Conservation (phyloP, 2,888 invertebrate species). For the Drosophila imparisetae region DNA sequence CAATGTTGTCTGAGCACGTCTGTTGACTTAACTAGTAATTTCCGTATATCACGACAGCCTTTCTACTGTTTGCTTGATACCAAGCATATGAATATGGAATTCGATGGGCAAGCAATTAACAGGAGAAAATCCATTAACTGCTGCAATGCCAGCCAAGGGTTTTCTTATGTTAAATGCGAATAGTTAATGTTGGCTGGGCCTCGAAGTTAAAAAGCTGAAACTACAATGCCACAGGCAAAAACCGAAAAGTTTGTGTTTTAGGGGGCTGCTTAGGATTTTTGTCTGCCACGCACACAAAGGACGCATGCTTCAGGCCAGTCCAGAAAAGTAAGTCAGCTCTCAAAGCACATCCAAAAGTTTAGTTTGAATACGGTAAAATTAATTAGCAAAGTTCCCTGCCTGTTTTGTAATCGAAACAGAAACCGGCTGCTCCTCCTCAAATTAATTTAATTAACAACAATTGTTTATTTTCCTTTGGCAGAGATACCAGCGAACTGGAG, state of each 20-base stretch:
- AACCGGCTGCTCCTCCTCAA: conserved; percentile 24
- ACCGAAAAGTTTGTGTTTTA: background rate
- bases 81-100: conserved; percentile 4
- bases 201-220: conserved; percentile 22
- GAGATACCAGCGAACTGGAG: conserved; percentile 90
- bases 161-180: conserved; percentile 1
- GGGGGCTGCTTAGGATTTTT: background rate
- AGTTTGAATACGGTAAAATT: conserved; percentile 51
- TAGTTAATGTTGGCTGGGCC: background rate
- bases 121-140: conserved; percentile 34
- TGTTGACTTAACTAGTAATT: conserved; percentile 1
- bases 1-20: conserved; percentile 4
- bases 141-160: conserved; percentile 6
- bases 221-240: conserved; percentile 23
- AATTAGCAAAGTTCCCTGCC: conserved; percentile 60
- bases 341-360: conserved; percentile 47
- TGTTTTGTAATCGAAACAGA: conserved; percentile 10
- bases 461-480: conserved; percentile 81
- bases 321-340: conserved; percentile 19
- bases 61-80: background rate
- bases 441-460: conserved; percentile 41
- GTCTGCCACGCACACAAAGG: conserved; percentile 29
- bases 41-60: background rate
- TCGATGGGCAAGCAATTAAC: background rate
- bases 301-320: conserved; percentile 1